phyloP scores from a whole-genome alignment of 2,888 invertebrate species.

The Brachyptera risi region DNA sequence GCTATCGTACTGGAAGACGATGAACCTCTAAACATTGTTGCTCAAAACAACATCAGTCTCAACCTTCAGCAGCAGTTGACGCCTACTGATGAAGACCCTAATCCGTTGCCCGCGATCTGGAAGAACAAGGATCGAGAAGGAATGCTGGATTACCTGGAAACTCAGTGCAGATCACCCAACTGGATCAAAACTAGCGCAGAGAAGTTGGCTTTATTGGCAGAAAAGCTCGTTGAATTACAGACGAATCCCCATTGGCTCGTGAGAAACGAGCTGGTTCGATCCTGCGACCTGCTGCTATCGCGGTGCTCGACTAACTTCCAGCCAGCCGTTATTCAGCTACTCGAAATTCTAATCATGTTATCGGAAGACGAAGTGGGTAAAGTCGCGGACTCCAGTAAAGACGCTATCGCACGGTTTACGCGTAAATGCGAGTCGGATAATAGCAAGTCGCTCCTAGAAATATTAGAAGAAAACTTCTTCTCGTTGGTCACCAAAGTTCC shows the following conservation, averaged over 20 bases:
- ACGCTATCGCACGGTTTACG: slow-evolving; percentile 44
- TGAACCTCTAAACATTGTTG: not conserved
- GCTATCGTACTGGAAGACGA: slow-evolving; percentile 47
- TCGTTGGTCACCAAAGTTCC: slow-evolving; percentile 58
- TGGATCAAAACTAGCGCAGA: slow-evolving; percentile 58
- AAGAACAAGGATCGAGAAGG: slow-evolving; percentile 32
- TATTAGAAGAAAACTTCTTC: slow-evolving; percentile 58
- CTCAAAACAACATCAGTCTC: not conserved
- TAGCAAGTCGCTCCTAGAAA: slow-evolving; percentile 50
- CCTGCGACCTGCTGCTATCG: slow-evolving; percentile 43
- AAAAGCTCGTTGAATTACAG: slow-evolving; percentile 51
- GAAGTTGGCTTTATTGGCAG: slow-evolving; percentile 52
- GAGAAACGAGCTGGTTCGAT: slow-evolving; percentile 57
- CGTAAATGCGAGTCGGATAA: slow-evolving; percentile 43
- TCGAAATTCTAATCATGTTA: slow-evolving; percentile 65
- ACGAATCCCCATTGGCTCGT: slow-evolving; percentile 59
- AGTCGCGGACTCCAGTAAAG: slow-evolving; percentile 48
- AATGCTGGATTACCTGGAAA: slow-evolving; percentile 41
- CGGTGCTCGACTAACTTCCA: slow-evolving; percentile 33
- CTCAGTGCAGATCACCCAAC: slow-evolving; percentile 45
- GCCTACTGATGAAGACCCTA: not conserved
- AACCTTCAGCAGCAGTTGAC: not conserved
- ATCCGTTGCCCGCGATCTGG: not conserved
- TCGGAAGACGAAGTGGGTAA: slow-evolving; percentile 59
- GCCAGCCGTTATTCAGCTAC: slow-evolving; percentile 42